Conservation (phyloP, 2,113 vertebrate species). For the Albula glossodonta region DNA sequence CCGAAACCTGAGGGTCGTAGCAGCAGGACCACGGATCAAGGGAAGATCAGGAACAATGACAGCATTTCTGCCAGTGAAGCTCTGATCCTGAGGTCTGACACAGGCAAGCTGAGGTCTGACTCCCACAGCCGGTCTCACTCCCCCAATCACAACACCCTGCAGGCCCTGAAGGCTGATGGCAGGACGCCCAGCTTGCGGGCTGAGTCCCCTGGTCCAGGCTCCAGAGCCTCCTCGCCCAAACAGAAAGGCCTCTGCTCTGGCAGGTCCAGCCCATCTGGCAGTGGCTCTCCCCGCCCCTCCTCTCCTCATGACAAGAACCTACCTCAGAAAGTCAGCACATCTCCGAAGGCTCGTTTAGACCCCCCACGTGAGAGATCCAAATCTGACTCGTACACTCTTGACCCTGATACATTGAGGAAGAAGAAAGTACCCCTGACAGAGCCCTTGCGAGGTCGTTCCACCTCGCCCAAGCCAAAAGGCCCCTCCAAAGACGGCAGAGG, state of each 20-base stretch:
- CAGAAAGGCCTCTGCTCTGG: slow-evolving; percentile 80
- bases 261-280: slow-evolving; percentile 81
- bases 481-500: slow-evolving; percentile 82
- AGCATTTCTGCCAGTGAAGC: slow-evolving; percentile 87
- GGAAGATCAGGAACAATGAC: slow-evolving; percentile 79
- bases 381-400: slow-evolving; percentile 95
- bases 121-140: slow-evolving; percentile 95
- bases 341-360: slow-evolving; percentile 88
- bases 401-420: slow-evolving; percentile 93
- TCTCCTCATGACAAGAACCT: slow-evolving; percentile 87
- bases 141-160: slow-evolving; percentile 96
- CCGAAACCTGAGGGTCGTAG: slow-evolving; percentile 83
- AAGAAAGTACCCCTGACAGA: slow-evolving; percentile 94
- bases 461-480: slow-evolving; percentile 92
- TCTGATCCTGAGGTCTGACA: slow-evolving; percentile 89
- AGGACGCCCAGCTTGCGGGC: slow-evolving; percentile 79
- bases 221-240: slow-evolving; percentile 90
- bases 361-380: slow-evolving; percentile 95
- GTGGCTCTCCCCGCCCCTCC: slow-evolving; percentile 80
- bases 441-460: slow-evolving; percentile 89
- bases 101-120: slow-evolving; percentile 91
- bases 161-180: slow-evolving; percentile 90
- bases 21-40: slow-evolving; percentile 81
- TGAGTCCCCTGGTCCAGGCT: slow-evolving; percentile 90
- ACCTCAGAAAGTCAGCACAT: slow-evolving; percentile 80